Percentiles rank a stretch among this genome's conserved stretches.
These are phyloP conservation scores for Leucoma salicis DNA, from an alignment of 2,888 invertebrate genomes.

Conservation along the genomic window DNA sequence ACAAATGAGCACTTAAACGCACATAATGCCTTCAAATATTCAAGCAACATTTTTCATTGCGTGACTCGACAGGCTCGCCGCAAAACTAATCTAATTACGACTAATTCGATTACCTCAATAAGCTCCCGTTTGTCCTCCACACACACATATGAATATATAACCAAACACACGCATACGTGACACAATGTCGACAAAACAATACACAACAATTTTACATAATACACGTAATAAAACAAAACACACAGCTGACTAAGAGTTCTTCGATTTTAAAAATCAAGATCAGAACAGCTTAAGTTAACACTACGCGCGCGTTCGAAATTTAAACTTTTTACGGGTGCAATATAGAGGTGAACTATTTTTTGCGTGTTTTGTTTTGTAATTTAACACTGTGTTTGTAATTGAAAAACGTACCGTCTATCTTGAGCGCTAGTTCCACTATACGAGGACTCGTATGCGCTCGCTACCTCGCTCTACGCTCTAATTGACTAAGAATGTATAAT, in stretches of 20 bases:
- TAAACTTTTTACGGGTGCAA: neutral
- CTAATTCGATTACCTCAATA: constrained; percentile 74
- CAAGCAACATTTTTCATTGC: constrained; percentile 45
- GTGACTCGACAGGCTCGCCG: constrained; percentile 43
- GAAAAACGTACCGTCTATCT: constrained; percentile 61
- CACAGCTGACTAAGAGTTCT: constrained; percentile 1
- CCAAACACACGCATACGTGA: constrained; percentile 6
- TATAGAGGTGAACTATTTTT: neutral
- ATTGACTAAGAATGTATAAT: constrained; percentile 75
- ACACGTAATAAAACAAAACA: constrained; percentile 15
- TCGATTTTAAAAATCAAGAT: constrained; percentile 13
- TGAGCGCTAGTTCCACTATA: constrained; percentile 61
- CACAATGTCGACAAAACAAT: neutral
- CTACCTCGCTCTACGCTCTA: constrained; percentile 66
- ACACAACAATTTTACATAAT: constrained; percentile 10
- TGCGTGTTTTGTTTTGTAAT: constrained; percentile 13
- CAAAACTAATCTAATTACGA: constrained; percentile 70
- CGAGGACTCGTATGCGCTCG: constrained; percentile 46
- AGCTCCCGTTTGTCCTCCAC: constrained; percentile 47
- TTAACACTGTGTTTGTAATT: constrained; percentile 36
- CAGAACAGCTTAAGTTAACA: constrained; percentile 2
- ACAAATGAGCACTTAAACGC: constrained; percentile 22
- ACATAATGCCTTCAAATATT: constrained; percentile 33
- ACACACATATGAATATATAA: constrained; percentile 34
- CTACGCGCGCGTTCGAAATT: constrained; percentile 10